Base-by-base conservation (phyloP, 2,797 vertebrate genomes). In the Hydrolagus colliei region DNA sequence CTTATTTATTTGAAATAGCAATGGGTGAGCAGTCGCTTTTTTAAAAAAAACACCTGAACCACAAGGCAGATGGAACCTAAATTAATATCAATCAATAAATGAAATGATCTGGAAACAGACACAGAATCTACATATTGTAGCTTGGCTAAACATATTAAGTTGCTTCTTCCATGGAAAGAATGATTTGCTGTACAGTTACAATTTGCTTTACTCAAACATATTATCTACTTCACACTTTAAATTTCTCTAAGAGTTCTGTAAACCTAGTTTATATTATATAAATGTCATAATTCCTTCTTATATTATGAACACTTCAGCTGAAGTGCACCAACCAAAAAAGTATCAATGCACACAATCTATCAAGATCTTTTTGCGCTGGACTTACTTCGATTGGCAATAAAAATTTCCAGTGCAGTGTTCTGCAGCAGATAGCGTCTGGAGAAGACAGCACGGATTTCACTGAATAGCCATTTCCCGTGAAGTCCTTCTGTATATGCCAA, bases 401-500 rank as follows among this genome's bases (percentile, higher is more conserved):
- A 98, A 90, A 99, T 95, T 91, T 99, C 98, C 93, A 99, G 91
- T 0, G 97, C 97, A 12, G 97, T 98, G 87, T 97, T 99, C 90
- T 99, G 98, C 87, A 99, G 94, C 85, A 99, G 95, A 88, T 97
- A 98, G 86, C 97, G 97, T 59, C 98, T 94, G 88, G 97, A 98
- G 92, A 98, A 98, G 89, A 99, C 67, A 0, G 97, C 93, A 1
- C 97, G 94, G 88, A 99, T 97, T 92, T 99, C 98, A 16, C 96
- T 95, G 90, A 99, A 99, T 73, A 98, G 92, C 98, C 98, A 99
- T 94, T 99, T 99, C 86, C 98, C 98, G 89, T 99, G 98, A 35
- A 99, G 93, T 61, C 98, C 97, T 87, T 99, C 97, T 2, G 96
- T 98, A 79, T 98, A 98, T 27, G 94, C 92, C 87, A 99, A 90